Base-by-base conservation (phyloP, 2,113 vertebrate genomes). In the Phoxinus phoxinus region DNA sequence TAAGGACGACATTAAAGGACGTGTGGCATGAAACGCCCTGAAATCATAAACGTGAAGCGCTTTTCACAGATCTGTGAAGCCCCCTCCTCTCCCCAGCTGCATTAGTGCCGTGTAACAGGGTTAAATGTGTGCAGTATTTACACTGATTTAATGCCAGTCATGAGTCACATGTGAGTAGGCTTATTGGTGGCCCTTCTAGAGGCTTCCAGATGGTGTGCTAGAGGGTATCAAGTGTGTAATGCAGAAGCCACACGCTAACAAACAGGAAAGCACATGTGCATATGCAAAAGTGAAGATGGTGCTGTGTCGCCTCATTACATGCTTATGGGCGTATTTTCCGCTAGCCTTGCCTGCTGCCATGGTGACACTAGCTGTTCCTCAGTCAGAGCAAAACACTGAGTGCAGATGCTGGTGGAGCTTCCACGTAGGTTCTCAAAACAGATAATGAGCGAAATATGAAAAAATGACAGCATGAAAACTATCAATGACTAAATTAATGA, bases 131-230 rank as follows among this genome's bases (percentile, higher is more conserved):
- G 67, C 51, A 69, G 86, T 74, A 84, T 90, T 91, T 90, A 89
- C 89, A 90, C 84, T 88, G 88, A 91, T 91, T 92, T 91, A 90
- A 85, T 58, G 76, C 83, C 32, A 87, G 76, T 85, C 75, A 32
- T 84, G 87, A 89, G 89, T 87, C 86, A 92, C 88, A 89, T 37
- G 63, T 35, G 84, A 91, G 85, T 81, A 80, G 53, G 77, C 83
- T 92, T 88, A 90, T 59, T 53, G 89, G 84, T 74, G 84, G 76
- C n/a, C 30, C 51, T 81, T 84, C 74, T 53, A 77, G 84, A 63
- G 72, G 86, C 81, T 87, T 92, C 85, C 93, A 95, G 93, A 94
- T 94, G 93, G 93, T 56, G 74, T 1, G 56, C 86, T 92, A 71
- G 86, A 73, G 82, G 79, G 88, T 87, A 90, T 80, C 73, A 71